A percentile compares a stretch with the other conserved stretches of the same genome.
Evolutionary conservation across 2,113 vertebrate genomes (phyloP).

Genomic region (Microtus montanus): DNA sequence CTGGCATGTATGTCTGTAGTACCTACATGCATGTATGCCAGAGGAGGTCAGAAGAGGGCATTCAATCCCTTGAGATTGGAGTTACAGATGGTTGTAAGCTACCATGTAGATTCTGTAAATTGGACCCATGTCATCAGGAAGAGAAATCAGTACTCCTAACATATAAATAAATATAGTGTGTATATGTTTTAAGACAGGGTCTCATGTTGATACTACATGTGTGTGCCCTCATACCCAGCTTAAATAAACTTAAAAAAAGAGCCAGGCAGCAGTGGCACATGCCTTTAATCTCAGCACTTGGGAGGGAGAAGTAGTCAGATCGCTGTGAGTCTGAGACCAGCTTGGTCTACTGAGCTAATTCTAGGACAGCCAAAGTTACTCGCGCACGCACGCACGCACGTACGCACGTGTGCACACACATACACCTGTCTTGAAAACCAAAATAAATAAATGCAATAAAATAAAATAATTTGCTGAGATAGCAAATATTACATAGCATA

Average conservation of each 20-base stretch:
- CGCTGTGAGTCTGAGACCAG: neutral
- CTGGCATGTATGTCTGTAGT: neutral
- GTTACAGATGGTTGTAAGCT: neutral
- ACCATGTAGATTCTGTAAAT: neutral
- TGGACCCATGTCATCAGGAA: neutral
- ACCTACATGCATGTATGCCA: neutral
- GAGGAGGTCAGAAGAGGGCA: neutral
- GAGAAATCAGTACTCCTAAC: neutral
- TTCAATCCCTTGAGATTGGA: neutral
- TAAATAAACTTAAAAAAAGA: neutral
- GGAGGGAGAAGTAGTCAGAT: neutral
- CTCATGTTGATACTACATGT: neutral
- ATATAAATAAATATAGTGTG: neutral
- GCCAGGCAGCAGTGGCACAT: neutral
- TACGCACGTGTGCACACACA: too few relatives aligned
- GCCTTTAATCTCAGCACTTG: neutral
- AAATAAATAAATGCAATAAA: neutral
- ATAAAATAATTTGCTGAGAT: neutral
- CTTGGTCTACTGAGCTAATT: neutral
- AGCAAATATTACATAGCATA: neutral
- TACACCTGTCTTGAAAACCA: neutral
- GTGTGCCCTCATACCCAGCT: neutral
- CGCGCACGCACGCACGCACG: rapidly evolving
- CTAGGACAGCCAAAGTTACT: neutral
- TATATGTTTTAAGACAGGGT: neutral